Conservation (phyloP, 2,113 vertebrate genomes). For the Choloepus hoffmanni region DNA sequence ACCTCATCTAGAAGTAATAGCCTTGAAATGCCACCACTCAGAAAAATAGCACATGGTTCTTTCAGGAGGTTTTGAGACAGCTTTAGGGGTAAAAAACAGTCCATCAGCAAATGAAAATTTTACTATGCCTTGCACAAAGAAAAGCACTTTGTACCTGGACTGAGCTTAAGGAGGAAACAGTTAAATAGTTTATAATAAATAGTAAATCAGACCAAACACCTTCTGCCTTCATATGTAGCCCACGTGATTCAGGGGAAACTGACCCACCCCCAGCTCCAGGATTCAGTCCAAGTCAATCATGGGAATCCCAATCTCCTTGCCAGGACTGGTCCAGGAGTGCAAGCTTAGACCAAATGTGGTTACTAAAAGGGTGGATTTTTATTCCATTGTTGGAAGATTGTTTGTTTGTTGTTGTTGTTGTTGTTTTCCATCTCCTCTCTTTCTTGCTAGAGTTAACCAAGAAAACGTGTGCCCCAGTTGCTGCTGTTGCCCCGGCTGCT, state of each 20-base stretch:
- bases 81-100: not conserved
- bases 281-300: not conserved
- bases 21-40: conserved; percentile 14
- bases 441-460: not conserved
- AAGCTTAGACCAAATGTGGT: not conserved
- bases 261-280: not conserved
- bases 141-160: not conserved
- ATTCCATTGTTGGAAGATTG: not conserved
- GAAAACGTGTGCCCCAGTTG: not conserved
- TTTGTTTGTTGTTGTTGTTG: not conserved
- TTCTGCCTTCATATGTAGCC: not conserved
- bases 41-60: not conserved
- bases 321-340: not conserved
- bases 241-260: not conserved
- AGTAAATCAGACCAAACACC: not conserved
- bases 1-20: not conserved
- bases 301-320: not conserved
- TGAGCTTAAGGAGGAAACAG: not conserved
- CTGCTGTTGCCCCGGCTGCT: not conserved
- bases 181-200: not conserved
- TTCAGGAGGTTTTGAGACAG: not conserved
- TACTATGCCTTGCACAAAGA: not conserved
- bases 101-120: not conserved
- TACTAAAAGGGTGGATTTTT: not conserved
- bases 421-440: not conserved